phyloP scores from a whole-genome alignment of 2,797 vertebrate genomes.

The Rhinophrynus dorsalis region DNA sequence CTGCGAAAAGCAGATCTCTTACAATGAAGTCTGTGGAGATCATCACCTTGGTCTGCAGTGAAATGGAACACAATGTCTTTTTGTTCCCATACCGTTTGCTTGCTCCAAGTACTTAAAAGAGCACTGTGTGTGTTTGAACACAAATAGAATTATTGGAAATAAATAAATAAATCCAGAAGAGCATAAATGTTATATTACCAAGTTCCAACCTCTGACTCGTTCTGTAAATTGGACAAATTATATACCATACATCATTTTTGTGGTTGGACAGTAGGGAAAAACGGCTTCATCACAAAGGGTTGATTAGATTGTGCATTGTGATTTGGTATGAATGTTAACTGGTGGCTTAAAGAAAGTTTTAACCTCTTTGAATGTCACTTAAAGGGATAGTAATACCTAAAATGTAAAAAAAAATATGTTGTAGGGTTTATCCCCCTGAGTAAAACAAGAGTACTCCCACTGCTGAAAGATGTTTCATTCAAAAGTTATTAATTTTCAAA shows the following conservation, averaged over 20 bases:
- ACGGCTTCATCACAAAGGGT: too few species aligned
- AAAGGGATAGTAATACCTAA: too few species aligned
- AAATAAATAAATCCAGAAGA: not conserved
- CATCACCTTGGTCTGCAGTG: not conserved
- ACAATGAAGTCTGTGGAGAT: not conserved
- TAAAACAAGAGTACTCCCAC: too few species aligned
- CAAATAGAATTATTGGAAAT: not conserved
- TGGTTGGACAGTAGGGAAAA: not conserved
- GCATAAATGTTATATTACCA: not conserved
- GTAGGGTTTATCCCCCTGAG: too few species aligned
- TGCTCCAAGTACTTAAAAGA: not conserved
- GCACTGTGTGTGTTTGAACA: not conserved
- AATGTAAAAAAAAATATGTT: too few species aligned
- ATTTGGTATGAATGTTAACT: too few species aligned
- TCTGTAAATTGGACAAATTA: not conserved
- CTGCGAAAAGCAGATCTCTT: not conserved
- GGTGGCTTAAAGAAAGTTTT: too few species aligned
- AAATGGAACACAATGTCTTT: not conserved
- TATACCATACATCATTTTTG: not conserved
- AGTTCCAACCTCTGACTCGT: not conserved
- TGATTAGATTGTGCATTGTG: too few species aligned
- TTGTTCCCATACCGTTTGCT: not conserved
- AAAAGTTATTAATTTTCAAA: too few species aligned
- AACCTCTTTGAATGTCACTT: too few species aligned
- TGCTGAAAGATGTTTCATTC: too few species aligned